phyloP scores from a whole-genome alignment of 1,140 invertebrate species.

The Ladona fulva region DNA sequence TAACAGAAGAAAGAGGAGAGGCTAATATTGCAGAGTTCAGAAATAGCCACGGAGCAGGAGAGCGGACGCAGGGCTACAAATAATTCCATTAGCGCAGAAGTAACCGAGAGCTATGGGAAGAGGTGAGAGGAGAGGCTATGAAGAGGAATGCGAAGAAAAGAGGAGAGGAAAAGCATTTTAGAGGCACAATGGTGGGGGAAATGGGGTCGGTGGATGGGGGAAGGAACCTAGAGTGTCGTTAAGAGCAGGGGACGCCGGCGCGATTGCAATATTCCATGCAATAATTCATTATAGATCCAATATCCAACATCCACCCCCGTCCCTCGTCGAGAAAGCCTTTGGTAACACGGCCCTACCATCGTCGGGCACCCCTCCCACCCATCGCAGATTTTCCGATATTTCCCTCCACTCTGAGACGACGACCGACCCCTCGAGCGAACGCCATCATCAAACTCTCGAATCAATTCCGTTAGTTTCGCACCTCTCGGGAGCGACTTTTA shows the following conservation, averaged over 20 bases:
- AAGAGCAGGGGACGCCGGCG: neutral
- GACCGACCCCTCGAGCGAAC: neutral
- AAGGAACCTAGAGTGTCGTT: neutral
- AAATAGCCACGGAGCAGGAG: neutral
- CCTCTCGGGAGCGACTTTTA: neutral
- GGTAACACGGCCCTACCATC: neutral
- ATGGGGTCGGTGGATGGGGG: neutral
- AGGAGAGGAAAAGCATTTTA: neutral
- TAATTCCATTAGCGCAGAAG: neutral
- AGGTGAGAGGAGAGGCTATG: neutral
- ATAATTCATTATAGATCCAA: conserved; percentile 10
- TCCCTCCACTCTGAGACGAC: neutral
- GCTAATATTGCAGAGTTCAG: neutral
- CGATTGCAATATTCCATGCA: conserved; percentile 9
- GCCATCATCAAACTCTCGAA: conserved; percentile 3
- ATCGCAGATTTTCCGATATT: neutral
- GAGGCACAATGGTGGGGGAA: neutral
- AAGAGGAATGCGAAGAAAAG: neutral
- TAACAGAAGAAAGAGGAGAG: neutral
- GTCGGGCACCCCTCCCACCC: neutral
- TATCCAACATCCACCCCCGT: neutral
- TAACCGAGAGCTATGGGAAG: neutral
- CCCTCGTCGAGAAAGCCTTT: neutral
- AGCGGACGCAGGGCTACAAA: neutral
- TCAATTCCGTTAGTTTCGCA: conserved; percentile 2